Conservation (phyloP, 2,888 invertebrate genomes). For the Netelia melanura region DNA sequence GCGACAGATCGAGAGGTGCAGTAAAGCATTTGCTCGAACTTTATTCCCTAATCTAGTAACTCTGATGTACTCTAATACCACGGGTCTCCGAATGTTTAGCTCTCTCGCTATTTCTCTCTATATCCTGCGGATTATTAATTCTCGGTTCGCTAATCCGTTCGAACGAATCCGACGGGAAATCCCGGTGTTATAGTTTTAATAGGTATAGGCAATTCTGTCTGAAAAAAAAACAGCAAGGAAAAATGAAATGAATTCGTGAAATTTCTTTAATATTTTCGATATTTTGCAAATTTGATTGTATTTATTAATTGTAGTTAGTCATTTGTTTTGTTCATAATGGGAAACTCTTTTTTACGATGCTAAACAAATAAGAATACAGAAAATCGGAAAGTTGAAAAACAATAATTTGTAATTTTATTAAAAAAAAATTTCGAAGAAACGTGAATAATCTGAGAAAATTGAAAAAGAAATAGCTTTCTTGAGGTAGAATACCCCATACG, state of each 20-base stretch:
- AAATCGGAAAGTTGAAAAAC: no score
- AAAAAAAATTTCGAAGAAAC: no score
- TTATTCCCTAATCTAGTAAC: slow-evolving; percentile 48
- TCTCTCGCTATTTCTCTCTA: slow-evolving; percentile 37
- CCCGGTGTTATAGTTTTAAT: slow-evolving; percentile 25
- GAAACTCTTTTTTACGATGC: no score
- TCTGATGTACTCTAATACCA: slow-evolving; percentile 36
- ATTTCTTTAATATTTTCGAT: no score
- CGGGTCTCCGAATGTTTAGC: slow-evolving; percentile 27
- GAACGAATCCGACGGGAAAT: slow-evolving; percentile 66
- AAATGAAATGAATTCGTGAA: no score
- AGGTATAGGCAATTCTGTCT: not conserved
- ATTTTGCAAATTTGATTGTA: no score
- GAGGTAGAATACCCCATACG: not conserved
- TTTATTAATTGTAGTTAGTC: no score
- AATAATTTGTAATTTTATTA: no score
- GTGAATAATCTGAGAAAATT: not conserved
- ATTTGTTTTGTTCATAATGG: no score
- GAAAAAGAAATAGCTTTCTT: not conserved
- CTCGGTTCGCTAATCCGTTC: slow-evolving; percentile 70
- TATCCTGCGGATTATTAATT: slow-evolving; percentile 67
- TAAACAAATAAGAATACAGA: no score
- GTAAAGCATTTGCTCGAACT: slow-evolving; percentile 50
- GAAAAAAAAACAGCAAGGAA: no score
- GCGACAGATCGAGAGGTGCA: slow-evolving; percentile 25